Base-by-base conservation (phyloP, 2,797 vertebrate species). In the Carduelis carduelis region DNA sequence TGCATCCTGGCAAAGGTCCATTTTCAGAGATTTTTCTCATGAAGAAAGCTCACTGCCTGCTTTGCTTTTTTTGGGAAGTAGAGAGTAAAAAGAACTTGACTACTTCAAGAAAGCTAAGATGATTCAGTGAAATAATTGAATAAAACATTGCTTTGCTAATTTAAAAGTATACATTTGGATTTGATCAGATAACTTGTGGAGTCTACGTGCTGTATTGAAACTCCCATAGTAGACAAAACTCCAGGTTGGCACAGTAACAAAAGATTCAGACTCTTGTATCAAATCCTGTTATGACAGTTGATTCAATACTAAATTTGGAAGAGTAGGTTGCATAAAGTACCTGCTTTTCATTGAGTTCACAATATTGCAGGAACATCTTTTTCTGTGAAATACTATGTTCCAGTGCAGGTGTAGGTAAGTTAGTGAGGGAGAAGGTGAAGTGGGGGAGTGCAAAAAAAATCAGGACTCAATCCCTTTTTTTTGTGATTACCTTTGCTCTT, bases 251-350 rank as follows among this genome's bases (percentile, higher is more conserved):
- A 75, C 65, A 47, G 56, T 85, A 92, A 94, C 88, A 96, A 96
- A 96, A 89, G 95, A 76, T 84, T 92, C 83, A 92, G 60, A 66
- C 34, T 93, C 68, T 69, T 63, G 78, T 95, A 72, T 96, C 84
- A 94, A 77, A 92, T 94, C 53, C 52, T 94, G 72, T 93, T 96
- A 60, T 30, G 64, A 85, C 60, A 89, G 89, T 87, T 83, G 72
- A 90, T 93, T 90, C 80, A 76, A 49, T 64, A 77, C 84, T 95
- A 75, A 92, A 87, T 94, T 77, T 85, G 82, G 60, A 89, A 86
- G 71, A 17, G 52, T 49, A 71, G 75, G 43, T 84, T 64, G 84
- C 56, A n/a, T 80, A 24, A 77, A 87, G 63, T 66, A 57, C 20
- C 39, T 68, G 32, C 9, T 80, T 92, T 90, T 56, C 32, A 37